Evolutionary conservation across 2,113 vertebrate species (phyloP), one percentile per base, ranked within the genome.

Genomic region (Vombatus ursinus): DNA sequence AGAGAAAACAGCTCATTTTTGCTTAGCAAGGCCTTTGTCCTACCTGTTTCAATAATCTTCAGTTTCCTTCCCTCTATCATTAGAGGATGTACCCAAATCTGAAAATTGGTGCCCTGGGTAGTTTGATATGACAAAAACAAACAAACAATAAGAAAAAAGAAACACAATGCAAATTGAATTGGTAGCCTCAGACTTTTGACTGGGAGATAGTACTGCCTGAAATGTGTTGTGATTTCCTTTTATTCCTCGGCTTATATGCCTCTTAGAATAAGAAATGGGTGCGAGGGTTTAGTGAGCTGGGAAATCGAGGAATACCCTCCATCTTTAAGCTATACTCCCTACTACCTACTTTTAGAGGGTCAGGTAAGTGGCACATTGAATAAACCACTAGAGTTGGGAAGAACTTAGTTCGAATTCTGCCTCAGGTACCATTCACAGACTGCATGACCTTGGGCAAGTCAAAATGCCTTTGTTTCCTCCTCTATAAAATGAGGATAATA

Each of bases 21-120:
- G 12, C 68, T 94, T 47, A 53, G 61, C 50, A 28, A 95, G 84
- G 90, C 77, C 84, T 89, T 94, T 92, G 93, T 90, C 47, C 47
- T 94, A 96, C 95, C 96, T 97, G 96, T 92, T 98, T 97, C 95
- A 94, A 44, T 93, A 95, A 96, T 97, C 97, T 96, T 97, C 52
- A 0, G 16, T 98, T 98, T 97, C 93, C 94, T 95, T 94, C 61
- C 92, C 93, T 97, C 91, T 97, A 77, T 96, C 97, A 90, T 89
- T 92, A 91, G 92, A 48, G 50, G 92, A 90, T 97, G 93, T 91
- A 94, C 98, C 92, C 96, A 97, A 98, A 95, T 96, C 91, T 97
- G 96, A 96, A 94, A 91, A 96, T 52, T 94, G 94, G 94, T 97
- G 94, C 90, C 89, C 61, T 11, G 95, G 84, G 24, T 54, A 51